These are phyloP conservation scores for Fistularia tabacaria DNA, from an alignment of 2,797 vertebrate genomes.

Conservation along the genomic window DNA sequence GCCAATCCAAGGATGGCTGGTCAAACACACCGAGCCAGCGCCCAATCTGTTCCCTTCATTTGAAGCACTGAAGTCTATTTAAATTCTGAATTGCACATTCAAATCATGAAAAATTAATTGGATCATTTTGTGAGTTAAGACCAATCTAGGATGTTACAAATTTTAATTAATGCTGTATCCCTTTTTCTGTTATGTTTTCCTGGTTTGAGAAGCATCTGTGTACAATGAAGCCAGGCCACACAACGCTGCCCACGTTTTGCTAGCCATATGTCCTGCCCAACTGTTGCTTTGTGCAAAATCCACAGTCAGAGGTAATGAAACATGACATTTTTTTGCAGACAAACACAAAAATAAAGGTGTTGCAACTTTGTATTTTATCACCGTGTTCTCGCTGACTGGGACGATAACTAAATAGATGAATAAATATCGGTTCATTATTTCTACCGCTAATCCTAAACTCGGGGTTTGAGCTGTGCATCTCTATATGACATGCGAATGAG, in stretches of 20 bases:
- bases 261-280: conserved; percentile 64
- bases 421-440: too few relatives aligned
- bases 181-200: conserved; percentile 37
- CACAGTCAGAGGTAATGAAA: conserved; percentile 46
- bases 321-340: conserved; percentile 20
- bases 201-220: conserved; percentile 61
- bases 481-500: too few relatives aligned
- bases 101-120: conserved; percentile 20
- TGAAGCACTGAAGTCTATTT: too few relatives aligned
- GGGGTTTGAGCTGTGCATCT: too few relatives aligned
- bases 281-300: conserved; percentile 54
- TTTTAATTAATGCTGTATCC: conserved; percentile 42
- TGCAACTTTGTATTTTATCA: background rate
- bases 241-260: conserved; percentile 52
- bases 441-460: too few relatives aligned
- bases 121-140: conserved; percentile 13
- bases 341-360: conserved; percentile 19
- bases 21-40: background rate
- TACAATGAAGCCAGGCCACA: conserved; percentile 55
- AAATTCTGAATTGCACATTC: background rate
- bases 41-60: background rate
- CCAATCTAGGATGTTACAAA: conserved; percentile 5
- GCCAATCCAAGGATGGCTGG: background rate
- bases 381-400: too few relatives aligned
- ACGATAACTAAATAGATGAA: too few relatives aligned